A percentile compares a stretch with the other conserved stretches of the same genome.
Evolutionary conservation across 1,140 invertebrate genomes (phyloP).

Genomic region (Drosophila miranda): DNA sequence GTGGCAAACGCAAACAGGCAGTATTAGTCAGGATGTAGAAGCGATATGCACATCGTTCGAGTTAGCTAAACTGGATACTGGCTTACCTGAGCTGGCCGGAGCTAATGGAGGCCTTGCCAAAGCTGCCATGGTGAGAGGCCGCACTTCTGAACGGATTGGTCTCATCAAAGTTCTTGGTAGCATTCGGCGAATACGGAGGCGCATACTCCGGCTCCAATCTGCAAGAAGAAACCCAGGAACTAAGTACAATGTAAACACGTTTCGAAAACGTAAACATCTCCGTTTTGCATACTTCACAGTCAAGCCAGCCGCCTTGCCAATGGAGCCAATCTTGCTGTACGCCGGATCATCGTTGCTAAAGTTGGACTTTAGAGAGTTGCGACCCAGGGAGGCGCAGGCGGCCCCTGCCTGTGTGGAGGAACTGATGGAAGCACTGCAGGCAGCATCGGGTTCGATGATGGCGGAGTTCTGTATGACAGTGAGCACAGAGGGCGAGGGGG

Average conservation of each 20-base stretch:
- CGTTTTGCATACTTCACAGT: constrained; percentile 67
- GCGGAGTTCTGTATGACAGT: constrained; percentile 81
- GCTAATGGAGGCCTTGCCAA: constrained; percentile 82
- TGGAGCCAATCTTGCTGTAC: constrained; percentile 78
- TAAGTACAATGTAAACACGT: background rate
- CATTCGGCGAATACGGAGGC: constrained; percentile 68
- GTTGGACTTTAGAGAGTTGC: constrained; percentile 76
- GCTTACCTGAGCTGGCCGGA: constrained; percentile 77
- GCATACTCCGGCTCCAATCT: constrained; percentile 76
- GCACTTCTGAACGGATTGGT: constrained; percentile 80
- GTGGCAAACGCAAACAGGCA: constrained; percentile 56
- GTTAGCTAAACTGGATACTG: background rate
- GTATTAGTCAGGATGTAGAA: constrained; percentile 60
- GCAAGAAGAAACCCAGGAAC: background rate
- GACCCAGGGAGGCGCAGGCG: constrained; percentile 66
- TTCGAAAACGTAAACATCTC: constrained; percentile 3
- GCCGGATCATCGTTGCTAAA: constrained; percentile 78
- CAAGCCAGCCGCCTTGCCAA: constrained; percentile 76
- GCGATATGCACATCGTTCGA: constrained; percentile 28
- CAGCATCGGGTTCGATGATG: constrained; percentile 68
- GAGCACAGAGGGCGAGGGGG: constrained; percentile 77
- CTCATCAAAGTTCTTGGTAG: constrained; percentile 78
- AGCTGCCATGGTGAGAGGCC: constrained; percentile 77
- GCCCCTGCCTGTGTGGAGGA: constrained; percentile 63
- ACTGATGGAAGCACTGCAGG: constrained; percentile 69